Conservation (phyloP, 2,888 invertebrate species). For the Acrobasis suavella region DNA sequence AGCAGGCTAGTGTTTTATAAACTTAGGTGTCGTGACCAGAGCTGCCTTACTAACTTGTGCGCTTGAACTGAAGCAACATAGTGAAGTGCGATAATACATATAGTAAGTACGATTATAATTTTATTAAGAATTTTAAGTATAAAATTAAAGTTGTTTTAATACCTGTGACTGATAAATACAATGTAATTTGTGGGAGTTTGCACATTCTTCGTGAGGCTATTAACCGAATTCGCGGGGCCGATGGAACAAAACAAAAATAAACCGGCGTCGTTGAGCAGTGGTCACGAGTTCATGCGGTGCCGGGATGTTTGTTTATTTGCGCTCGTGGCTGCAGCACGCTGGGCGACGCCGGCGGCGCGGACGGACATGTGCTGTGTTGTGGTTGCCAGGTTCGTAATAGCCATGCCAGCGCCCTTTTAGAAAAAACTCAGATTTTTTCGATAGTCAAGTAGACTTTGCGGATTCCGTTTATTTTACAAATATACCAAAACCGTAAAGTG, state of each 20-base stretch:
- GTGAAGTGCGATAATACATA: conserved; percentile 22
- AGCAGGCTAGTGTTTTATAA: conserved; percentile 62
- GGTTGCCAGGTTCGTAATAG: background rate
- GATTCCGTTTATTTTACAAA: too few relatives aligned
- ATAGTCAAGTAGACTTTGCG: too few relatives aligned
- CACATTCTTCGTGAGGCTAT: conserved; percentile 27
- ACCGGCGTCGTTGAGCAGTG: conserved; percentile 23
- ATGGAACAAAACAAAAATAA: conserved; percentile 39
- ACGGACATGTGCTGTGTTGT: conserved; percentile 8
- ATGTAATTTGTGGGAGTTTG: conserved; percentile 2
- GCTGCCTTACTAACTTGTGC: conserved; percentile 55
- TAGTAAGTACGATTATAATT: conserved; percentile 25
- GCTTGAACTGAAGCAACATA: conserved; percentile 36
- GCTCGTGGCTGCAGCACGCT: background rate
- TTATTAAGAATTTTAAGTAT: conserved; percentile 12
- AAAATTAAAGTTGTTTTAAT: background rate
- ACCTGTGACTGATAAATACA: background rate
- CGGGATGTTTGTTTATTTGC: conserved; percentile 38
- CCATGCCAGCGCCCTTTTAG: too few relatives aligned
- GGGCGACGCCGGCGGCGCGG: conserved; percentile 21
- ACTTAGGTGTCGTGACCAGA: conserved; percentile 60
- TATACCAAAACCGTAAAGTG: too few relatives aligned
- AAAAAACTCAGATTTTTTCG: too few relatives aligned
- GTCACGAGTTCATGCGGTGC: conserved; percentile 31
- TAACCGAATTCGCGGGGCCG: conserved; percentile 33